Conservation (phyloP, 2,113 vertebrate genomes). For the Pantherophis guttatus region DNA sequence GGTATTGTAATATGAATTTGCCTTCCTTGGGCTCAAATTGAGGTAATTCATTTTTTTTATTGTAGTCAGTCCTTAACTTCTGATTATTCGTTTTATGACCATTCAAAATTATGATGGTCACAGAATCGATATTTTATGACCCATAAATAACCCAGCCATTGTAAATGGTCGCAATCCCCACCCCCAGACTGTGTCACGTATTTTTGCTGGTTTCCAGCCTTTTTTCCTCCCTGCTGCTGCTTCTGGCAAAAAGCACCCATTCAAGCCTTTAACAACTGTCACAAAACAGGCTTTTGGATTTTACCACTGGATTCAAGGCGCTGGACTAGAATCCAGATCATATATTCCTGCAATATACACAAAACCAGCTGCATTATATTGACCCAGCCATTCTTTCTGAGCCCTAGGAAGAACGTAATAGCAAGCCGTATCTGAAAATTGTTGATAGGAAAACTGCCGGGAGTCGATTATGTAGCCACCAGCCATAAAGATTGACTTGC, state of each 20-base stretch:
- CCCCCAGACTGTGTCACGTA: background rate
- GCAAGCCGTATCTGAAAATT: background rate
- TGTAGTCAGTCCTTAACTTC: background rate
- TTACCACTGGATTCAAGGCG: background rate
- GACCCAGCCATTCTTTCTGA: background rate
- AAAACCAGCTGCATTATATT: background rate
- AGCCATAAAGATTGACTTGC: background rate
- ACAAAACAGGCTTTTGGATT: background rate
- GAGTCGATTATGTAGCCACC: background rate
- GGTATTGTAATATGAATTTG: background rate
- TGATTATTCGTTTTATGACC: background rate
- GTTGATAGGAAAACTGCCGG: background rate
- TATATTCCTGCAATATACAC: background rate
- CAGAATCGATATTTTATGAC: background rate
- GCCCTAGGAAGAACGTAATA: background rate
- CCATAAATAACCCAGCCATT: background rate
- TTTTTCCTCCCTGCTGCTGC: background rate
- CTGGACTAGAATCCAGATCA: background rate
- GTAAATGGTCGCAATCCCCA: background rate
- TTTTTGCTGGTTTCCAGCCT: background rate
- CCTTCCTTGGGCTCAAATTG: background rate
- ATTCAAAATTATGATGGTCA: background rate
- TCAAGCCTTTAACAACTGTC: background rate
- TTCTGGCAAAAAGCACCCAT: background rate
- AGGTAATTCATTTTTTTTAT: background rate